Percentiles rank a stretch among this genome's conserved stretches.
phyloP scores from a whole-genome alignment of 2,888 invertebrate species.

The Amiota mariae region DNA sequence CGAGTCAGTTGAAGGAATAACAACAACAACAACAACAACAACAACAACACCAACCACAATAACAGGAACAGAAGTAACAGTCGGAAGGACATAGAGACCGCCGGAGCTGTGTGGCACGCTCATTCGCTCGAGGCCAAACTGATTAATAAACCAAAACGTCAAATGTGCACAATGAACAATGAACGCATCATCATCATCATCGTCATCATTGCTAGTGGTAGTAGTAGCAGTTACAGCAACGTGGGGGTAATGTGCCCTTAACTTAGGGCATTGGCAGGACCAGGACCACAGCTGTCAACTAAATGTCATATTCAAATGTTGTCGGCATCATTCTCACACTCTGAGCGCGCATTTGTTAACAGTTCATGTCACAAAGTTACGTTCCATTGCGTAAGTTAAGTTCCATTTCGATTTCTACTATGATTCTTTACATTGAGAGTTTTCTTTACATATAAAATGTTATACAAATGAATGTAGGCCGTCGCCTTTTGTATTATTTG shows the following conservation, averaged over 20 bases:
- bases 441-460: constrained; percentile 10
- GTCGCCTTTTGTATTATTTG: constrained; percentile 39
- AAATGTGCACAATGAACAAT: constrained; percentile 66
- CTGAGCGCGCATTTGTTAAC: constrained; percentile 42
- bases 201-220: no score
- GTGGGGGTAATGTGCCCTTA: no score
- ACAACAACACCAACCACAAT: no score
- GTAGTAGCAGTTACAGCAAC: no score
- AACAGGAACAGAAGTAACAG: background rate
- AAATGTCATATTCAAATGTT: constrained; percentile 69
- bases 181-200: constrained; percentile 9
- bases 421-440: no score
- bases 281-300: constrained; percentile 69
- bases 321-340: constrained; percentile 17
- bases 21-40: no score
- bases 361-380: constrained; percentile 55
- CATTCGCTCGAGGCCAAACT: constrained; percentile 67
- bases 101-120: constrained; percentile 16
- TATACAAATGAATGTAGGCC: constrained; percentile 2
- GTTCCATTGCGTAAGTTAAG: constrained; percentile 56
- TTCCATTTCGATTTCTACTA: constrained; percentile 38
- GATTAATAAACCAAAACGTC: constrained; percentile 73
- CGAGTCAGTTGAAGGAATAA: constrained; percentile 31
- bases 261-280: constrained; percentile 33
- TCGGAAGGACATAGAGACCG: constrained; percentile 2